Percentiles rank a stretch among this genome's conserved stretches.
Evolutionary conservation across 2,113 vertebrate species (phyloP).

Genomic region (Dermatemys mawii): DNA sequence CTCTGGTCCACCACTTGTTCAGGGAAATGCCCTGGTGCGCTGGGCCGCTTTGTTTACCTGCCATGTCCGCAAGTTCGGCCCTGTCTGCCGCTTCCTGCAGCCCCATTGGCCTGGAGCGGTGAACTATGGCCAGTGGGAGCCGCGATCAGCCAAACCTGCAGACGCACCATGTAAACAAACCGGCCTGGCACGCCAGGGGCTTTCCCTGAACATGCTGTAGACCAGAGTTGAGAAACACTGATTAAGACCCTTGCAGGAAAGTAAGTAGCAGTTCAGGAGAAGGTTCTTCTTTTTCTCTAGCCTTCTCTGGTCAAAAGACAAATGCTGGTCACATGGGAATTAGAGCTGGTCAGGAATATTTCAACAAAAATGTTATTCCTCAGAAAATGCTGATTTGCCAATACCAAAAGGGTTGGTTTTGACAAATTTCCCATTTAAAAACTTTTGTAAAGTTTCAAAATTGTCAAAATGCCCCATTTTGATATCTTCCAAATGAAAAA

Average conservation of each 20-base stretch:
- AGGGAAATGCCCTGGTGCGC: too few species aligned
- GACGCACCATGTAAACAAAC: too few species aligned
- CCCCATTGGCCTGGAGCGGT: too few species aligned
- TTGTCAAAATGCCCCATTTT: neutral
- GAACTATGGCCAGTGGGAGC: too few species aligned
- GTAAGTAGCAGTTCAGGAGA: neutral
- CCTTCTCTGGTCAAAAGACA: neutral
- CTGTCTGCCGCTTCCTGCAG: too few species aligned
- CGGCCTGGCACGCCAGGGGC: too few species aligned
- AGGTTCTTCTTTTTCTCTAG: neutral
- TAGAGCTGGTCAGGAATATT: neutral
- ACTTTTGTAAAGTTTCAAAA: neutral
- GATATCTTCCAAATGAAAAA: neutral
- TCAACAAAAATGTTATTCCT: neutral
- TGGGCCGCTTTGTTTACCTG: too few species aligned
- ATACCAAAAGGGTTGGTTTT: neutral
- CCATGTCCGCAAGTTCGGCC: too few species aligned
- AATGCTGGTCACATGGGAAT: neutral
- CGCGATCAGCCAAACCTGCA: too few species aligned
- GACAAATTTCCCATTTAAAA: neutral
- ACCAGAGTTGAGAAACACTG: too few species aligned
- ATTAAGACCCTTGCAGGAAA: neutral
- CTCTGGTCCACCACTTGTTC: too few species aligned
- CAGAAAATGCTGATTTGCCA: neutral
- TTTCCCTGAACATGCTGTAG: too few species aligned